Percentiles rank a stretch among this genome's conserved stretches.
phyloP scores from a whole-genome alignment of 2,888 invertebrate species.

The Furcula furcula region DNA sequence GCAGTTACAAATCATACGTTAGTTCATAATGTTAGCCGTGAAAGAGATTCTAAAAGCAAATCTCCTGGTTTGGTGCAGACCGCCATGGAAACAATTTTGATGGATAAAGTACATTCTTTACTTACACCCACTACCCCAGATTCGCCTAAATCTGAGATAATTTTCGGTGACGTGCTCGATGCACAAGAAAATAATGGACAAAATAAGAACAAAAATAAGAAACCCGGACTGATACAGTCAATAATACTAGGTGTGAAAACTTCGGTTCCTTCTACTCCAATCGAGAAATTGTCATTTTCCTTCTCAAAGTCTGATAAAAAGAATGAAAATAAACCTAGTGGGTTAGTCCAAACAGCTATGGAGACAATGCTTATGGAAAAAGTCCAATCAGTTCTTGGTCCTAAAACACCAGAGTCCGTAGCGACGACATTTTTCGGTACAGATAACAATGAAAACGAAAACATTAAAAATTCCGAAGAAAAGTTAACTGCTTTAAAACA shows the following conservation, averaged over 20 bases:
- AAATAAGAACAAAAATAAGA: constrained; percentile 10
- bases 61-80: constrained; percentile 46
- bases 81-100: constrained; percentile 74
- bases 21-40: constrained; percentile 10
- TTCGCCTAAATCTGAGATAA: constrained; percentile 13
- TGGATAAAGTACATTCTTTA: constrained; percentile 64
- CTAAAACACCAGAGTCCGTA: constrained; percentile 41
- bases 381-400: constrained; percentile 61
- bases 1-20: constrained; percentile 23
- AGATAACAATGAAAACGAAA: constrained; percentile 16
- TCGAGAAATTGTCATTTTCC: constrained; percentile 14
- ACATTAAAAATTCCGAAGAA: constrained; percentile 13
- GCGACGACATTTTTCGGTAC: constrained; percentile 24
- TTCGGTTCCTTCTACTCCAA: constrained; percentile 14
- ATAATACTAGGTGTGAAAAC: constrained; percentile 19
- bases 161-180: constrained; percentile 8
- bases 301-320: constrained; percentile 10
- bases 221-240: constrained; percentile 22
- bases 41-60: constrained; percentile 15
- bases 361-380: constrained; percentile 78
- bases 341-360: constrained; percentile 73
- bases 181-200: constrained; percentile 7
- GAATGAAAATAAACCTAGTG: constrained; percentile 42
- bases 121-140: constrained; percentile 23
- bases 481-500: constrained; percentile 27